Percentiles rank a stretch among this genome's conserved stretches.
phyloP scores from a whole-genome alignment of 2,888 invertebrate genomes.

The Ornithoptera priamus region DNA sequence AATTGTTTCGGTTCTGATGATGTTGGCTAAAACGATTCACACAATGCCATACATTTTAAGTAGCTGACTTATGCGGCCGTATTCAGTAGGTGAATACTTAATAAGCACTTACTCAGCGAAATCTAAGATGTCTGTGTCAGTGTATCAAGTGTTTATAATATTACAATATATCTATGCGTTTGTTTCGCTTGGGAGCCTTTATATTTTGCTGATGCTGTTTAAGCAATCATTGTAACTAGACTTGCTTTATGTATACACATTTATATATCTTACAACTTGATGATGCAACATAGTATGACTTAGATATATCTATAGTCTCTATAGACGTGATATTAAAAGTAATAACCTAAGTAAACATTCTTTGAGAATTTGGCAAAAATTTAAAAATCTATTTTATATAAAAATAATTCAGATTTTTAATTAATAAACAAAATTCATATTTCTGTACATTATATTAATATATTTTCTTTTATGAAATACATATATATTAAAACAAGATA shows the following conservation, averaged over 20 bases:
- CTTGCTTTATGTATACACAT: background rate
- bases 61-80: background rate
- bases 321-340: too few species aligned
- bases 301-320: too few species aligned
- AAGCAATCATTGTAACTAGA: background rate
- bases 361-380: too few species aligned
- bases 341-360: too few species aligned
- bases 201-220: background rate
- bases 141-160: background rate
- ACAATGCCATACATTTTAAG: background rate
- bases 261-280: too few species aligned
- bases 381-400: too few species aligned
- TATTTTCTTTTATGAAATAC: too few species aligned
- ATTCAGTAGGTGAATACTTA: background rate
- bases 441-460: too few species aligned
- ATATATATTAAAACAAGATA: too few species aligned
- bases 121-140: constrained; percentile 22
- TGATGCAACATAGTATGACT: too few species aligned
- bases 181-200: background rate
- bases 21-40: background rate
- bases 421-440: too few species aligned
- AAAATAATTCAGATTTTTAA: too few species aligned
- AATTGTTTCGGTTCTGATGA: background rate
- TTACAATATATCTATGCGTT: background rate
- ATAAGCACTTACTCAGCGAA: constrained; percentile 29